These are phyloP conservation scores for Macroramphosus scolopax DNA, from an alignment of 2,797 vertebrate species.

Conservation along the genomic window DNA sequence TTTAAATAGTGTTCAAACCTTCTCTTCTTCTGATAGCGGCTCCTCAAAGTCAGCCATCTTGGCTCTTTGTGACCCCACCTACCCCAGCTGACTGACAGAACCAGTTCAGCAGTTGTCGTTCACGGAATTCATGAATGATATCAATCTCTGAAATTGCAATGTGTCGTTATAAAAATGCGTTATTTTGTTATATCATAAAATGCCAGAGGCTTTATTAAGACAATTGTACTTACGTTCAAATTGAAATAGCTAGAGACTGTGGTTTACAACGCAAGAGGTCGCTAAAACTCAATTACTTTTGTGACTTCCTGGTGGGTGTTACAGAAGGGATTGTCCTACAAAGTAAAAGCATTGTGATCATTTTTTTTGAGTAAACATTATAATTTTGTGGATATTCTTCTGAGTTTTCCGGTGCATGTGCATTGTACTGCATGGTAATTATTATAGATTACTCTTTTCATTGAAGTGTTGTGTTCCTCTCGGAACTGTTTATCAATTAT, in stretches of 20 bases:
- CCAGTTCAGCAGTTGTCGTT: background rate
- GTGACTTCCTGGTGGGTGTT: slow-evolving; percentile 22
- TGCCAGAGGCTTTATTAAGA: background rate
- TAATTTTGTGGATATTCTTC: rapidly evolving
- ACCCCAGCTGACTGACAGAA: slow-evolving; percentile 65
- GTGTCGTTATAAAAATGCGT: too few relatives aligned
- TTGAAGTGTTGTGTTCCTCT: background rate
- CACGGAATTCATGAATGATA: too few relatives aligned
- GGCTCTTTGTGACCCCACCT: slow-evolving; percentile 84
- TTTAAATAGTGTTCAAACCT: slow-evolving; percentile 75
- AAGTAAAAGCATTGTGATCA: slow-evolving; percentile 30
- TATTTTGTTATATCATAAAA: background rate
- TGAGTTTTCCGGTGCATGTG: rapidly evolving
- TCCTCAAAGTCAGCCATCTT: slow-evolving; percentile 97
- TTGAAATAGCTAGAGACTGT: background rate
- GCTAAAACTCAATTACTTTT: background rate
- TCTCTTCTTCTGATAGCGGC: slow-evolving; percentile 93
- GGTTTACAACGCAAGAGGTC: slow-evolving; percentile 12
- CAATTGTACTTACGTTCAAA: background rate
- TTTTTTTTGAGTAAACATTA: background rate
- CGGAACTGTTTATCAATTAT: background rate
- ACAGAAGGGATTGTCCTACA: slow-evolving; percentile 6
- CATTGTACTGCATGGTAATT: too few relatives aligned
- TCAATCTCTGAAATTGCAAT: too few relatives aligned
- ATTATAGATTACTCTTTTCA: rapidly evolving